A percentile compares a stretch with the other conserved stretches of the same genome.
Evolutionary conservation across 1,140 invertebrate species (phyloP).

Genomic region (Cydia amplana): DNA sequence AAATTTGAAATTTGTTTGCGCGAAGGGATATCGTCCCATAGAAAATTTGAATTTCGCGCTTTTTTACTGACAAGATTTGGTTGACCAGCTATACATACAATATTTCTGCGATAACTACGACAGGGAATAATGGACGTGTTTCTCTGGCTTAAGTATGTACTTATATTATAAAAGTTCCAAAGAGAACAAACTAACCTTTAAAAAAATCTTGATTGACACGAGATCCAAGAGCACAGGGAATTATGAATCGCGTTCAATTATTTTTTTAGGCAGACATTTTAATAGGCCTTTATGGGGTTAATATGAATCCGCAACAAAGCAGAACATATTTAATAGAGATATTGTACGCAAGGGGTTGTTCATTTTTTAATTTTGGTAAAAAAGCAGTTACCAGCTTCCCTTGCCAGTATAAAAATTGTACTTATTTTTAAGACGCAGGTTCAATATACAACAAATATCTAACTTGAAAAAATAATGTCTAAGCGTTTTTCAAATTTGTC

Average conservation of each 20-base stretch:
- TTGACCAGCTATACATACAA: no score
- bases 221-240: conserved; percentile 59
- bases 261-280: conserved; percentile 64
- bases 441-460: no score
- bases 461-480: neutral
- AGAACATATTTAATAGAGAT: conserved; percentile 67
- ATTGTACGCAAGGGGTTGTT: conserved; percentile 40
- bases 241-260: conserved; percentile 58
- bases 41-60: no score
- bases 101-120: no score
- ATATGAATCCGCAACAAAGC: conserved; percentile 60
- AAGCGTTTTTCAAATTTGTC: conserved; percentile 25
- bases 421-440: neutral
- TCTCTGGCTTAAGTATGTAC: no score
- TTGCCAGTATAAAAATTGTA: neutral
- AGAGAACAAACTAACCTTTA: conserved; percentile 28
- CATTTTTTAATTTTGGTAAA: conserved; percentile 37
- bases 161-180: neutral
- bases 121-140: no score
- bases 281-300: conserved; percentile 60
- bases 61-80: no score
- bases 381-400: neutral
- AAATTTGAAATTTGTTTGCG: no score
- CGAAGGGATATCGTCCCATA: no score
- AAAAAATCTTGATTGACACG: conserved; percentile 72